Evolutionary conservation across 2,113 vertebrate genomes (phyloP).

Genomic region (Tonatia bakeri): DNA sequence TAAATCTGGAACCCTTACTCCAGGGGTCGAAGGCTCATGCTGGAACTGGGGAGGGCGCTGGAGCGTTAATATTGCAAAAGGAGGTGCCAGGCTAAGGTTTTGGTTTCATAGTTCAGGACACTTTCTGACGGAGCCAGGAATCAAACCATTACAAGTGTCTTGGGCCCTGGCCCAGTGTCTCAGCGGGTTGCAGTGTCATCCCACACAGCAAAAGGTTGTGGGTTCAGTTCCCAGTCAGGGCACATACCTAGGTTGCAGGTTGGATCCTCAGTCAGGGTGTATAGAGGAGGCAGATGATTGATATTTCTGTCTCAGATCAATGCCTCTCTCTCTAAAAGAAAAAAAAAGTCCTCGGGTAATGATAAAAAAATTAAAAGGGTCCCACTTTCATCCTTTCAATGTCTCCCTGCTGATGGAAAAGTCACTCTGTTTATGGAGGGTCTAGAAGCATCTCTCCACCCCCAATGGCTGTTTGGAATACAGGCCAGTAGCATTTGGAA

Average conservation of each 20-base stretch:
- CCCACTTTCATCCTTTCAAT: neutral
- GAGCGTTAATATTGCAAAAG: neutral
- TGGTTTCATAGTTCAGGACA: neutral
- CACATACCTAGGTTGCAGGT: too few relatives aligned
- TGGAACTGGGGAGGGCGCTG: neutral
- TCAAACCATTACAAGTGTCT: neutral
- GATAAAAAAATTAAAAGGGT: neutral
- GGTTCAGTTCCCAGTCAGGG: too few relatives aligned
- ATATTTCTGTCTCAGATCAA: too few relatives aligned
- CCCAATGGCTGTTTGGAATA: neutral
- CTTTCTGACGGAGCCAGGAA: neutral
- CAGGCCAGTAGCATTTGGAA: neutral
- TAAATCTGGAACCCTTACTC: neutral
- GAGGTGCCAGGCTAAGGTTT: neutral
- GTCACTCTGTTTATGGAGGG: neutral
- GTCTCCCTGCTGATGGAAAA: neutral
- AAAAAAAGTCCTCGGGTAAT: too few relatives aligned
- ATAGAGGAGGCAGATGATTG: too few relatives aligned
- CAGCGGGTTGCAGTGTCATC: too few relatives aligned
- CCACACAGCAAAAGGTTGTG: too few relatives aligned
- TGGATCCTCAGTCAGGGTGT: too few relatives aligned
- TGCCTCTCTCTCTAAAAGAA: too few relatives aligned
- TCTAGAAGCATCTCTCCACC: neutral
- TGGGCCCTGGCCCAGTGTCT: too few relatives aligned
- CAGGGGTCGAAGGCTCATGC: neutral